Percentiles rank a stretch among this genome's conserved stretches.
These are phyloP conservation scores for Hucho hucho DNA, from an alignment of 2,113 vertebrate species.

Conservation along the genomic window DNA sequence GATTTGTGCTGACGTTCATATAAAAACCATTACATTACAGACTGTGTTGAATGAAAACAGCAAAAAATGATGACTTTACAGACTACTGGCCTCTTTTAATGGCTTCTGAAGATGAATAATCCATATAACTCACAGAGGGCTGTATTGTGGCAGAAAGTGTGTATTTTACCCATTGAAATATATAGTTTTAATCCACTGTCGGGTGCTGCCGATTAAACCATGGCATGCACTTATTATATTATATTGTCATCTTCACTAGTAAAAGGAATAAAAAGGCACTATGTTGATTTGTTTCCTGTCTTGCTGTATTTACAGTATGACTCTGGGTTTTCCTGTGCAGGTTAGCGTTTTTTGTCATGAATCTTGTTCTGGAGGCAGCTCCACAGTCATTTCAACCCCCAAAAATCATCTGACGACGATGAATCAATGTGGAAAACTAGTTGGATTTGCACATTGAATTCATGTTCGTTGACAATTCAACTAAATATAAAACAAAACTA, in stretches of 20 bases:
- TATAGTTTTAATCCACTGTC: slow-evolving; percentile 32
- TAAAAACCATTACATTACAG: slow-evolving; percentile 44
- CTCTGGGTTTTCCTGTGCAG: neutral
- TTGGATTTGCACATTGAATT: too few relatives aligned
- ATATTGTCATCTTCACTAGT: slow-evolving; percentile 3
- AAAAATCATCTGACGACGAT: too few relatives aligned
- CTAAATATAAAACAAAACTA: too few relatives aligned
- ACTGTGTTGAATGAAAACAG: slow-evolving; percentile 24
- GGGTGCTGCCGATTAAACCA: slow-evolving; percentile 6
- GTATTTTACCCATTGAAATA: slow-evolving; percentile 21
- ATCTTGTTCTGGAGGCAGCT: too few relatives aligned
- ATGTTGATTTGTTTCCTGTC: neutral
- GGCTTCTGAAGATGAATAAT: slow-evolving; percentile 45
- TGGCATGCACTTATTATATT: neutral
- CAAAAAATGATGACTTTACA: slow-evolving; percentile 45
- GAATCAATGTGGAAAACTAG: too few relatives aligned
- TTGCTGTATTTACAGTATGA: too few relatives aligned
- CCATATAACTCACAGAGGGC: slow-evolving; percentile 30
- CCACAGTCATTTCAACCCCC: too few relatives aligned
- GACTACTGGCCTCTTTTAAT: slow-evolving; percentile 39
- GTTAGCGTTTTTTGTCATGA: too few relatives aligned
- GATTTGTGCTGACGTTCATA: slow-evolving; percentile 51
- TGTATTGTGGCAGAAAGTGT: neutral
- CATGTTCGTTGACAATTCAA: too few relatives aligned
- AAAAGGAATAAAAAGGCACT: neutral